These are phyloP conservation scores for Atopsyche davidsoni DNA, from an alignment of 1,140 invertebrate genomes.

Conservation along the genomic window DNA sequence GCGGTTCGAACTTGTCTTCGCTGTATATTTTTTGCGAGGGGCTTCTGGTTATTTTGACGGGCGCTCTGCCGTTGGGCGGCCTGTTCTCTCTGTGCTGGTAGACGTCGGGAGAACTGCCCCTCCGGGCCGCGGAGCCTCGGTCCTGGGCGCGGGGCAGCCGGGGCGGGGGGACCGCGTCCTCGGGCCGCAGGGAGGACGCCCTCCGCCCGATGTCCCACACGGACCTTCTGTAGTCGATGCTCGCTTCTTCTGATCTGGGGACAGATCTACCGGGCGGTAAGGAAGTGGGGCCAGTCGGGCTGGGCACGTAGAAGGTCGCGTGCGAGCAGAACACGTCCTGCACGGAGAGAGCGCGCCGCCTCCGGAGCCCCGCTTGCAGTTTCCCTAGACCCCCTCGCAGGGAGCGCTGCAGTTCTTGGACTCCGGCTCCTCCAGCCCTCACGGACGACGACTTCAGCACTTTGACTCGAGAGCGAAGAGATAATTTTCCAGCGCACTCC, in stretches of 20 bases:
- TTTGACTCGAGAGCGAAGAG: slow-evolving; percentile 48
- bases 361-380: slow-evolving; percentile 58
- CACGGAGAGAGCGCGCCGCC: slow-evolving; percentile 58
- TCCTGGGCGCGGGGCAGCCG: slow-evolving; percentile 30
- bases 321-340: slow-evolving; percentile 56
- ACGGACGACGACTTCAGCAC: slow-evolving; percentile 56
- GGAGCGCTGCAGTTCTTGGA: slow-evolving; percentile 48
- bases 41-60: slow-evolving; percentile 35
- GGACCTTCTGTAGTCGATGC: slow-evolving; percentile 29
- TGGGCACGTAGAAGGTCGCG: slow-evolving; percentile 64
- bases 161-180: slow-evolving; percentile 35
- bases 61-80: slow-evolving; percentile 34
- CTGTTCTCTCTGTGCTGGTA: slow-evolving; percentile 35
- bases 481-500: slow-evolving; percentile 40
- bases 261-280: slow-evolving; percentile 22
- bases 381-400: slow-evolving; percentile 59
- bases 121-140: slow-evolving; percentile 31
- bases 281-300: slow-evolving; percentile 38
- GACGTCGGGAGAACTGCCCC: slow-evolving; percentile 46
- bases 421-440: slow-evolving; percentile 50
- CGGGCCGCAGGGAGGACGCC: slow-evolving; percentile 23
- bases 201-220: slow-evolving; percentile 32
- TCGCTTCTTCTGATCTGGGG: slow-evolving; percentile 23
- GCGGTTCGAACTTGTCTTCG: slow-evolving; percentile 20
- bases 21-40: slow-evolving; percentile 26